These are phyloP conservation scores for Taenaris catops DNA, from an alignment of 2,888 invertebrate genomes.

Conservation along the genomic window DNA sequence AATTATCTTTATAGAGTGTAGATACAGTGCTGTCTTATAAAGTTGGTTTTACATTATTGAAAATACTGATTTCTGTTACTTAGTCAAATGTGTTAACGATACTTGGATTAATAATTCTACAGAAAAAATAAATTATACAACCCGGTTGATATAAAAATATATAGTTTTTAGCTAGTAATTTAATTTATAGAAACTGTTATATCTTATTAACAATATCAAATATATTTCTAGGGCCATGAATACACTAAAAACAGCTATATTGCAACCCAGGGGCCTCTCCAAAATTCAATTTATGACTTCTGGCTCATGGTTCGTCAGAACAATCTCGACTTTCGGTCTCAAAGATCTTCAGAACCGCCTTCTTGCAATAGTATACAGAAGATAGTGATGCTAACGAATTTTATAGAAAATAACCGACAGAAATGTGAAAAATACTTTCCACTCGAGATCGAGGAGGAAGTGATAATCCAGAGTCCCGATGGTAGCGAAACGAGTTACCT, in stretches of 20 bases:
- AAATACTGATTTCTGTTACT: too few species aligned
- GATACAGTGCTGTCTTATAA: too few species aligned
- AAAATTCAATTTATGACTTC: constrained; percentile 93
- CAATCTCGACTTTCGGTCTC: constrained; percentile 40
- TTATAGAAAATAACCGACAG: constrained; percentile 89
- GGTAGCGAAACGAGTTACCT: constrained; percentile 24
- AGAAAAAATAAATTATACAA: too few species aligned
- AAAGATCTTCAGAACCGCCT: constrained; percentile 16
- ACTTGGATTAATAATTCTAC: too few species aligned
- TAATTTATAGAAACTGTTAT: too few species aligned
- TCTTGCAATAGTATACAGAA: constrained; percentile 58
- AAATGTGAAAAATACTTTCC: constrained; percentile 97
- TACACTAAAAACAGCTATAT: constrained; percentile 92
- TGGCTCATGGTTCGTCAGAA: constrained; percentile 91
- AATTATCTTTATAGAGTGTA: too few species aligned
- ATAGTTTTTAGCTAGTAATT: too few species aligned
- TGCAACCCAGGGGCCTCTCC: constrained; percentile 95
- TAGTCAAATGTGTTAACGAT: too few species aligned
- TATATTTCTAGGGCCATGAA: constrained; percentile 91
- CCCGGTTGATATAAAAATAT: too few species aligned
- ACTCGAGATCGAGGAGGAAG: constrained; percentile 66
- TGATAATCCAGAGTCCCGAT: constrained; percentile 38
- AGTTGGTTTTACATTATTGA: too few species aligned
- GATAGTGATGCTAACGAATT: constrained; percentile 95
- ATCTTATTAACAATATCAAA: too few species aligned